Evolutionary conservation across 2,888 invertebrate species (phyloP).

Genomic region (Agrochola lota): DNA sequence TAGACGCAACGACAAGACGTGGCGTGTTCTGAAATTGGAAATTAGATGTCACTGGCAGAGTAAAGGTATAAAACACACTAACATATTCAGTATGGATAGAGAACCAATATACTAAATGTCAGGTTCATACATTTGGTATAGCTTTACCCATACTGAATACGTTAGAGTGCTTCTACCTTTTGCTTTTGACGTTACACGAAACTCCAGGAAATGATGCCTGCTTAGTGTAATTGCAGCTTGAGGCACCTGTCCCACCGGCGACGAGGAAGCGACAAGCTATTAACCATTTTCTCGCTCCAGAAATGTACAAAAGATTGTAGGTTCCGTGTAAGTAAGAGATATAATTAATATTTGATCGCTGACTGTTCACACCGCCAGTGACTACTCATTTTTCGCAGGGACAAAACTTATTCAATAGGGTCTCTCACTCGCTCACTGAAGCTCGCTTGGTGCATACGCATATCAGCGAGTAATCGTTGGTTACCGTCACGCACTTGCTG

Average conservation of each 20-base stretch:
- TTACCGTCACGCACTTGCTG: background rate
- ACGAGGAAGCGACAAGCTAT: background rate
- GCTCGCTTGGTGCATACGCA: too few relatives aligned
- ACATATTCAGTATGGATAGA: background rate
- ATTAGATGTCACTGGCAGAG: background rate
- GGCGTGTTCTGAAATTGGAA: slow-evolving; percentile 14
- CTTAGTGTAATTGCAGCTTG: background rate
- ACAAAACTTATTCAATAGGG: too few relatives aligned
- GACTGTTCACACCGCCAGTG: too few relatives aligned
- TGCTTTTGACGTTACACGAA: background rate
- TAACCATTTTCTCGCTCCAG: too few relatives aligned
- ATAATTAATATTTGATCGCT: too few relatives aligned
- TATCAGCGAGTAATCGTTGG: background rate
- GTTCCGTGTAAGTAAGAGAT: too few relatives aligned
- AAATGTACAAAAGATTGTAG: too few relatives aligned
- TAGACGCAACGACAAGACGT: too few relatives aligned
- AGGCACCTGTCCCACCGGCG: background rate
- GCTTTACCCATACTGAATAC: background rate
- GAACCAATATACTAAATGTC: background rate
- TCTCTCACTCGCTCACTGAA: too few relatives aligned
- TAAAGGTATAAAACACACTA: background rate
- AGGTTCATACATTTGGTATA: background rate
- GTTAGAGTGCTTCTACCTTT: background rate
- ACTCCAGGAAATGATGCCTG: background rate
- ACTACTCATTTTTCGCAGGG: too few relatives aligned